Evolutionary conservation across 1,140 invertebrate genomes (phyloP).

Genomic region (Venturia canescens): DNA sequence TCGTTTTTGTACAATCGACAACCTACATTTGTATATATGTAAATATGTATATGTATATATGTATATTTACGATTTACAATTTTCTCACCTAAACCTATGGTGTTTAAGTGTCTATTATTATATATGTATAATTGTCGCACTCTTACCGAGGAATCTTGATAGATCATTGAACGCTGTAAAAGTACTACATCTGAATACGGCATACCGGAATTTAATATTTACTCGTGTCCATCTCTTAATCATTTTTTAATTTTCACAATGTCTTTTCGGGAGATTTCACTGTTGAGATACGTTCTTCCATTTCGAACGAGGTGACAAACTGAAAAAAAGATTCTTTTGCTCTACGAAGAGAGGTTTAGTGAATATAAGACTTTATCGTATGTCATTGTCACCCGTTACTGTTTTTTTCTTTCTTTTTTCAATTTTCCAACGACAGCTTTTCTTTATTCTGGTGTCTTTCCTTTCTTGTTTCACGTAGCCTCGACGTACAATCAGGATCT

Average conservation of each 20-base stretch:
- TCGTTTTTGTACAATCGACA: constrained; percentile 44
- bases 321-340: too few relatives aligned
- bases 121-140: neutral
- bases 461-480: too few relatives aligned
- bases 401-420: too few relatives aligned
- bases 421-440: too few relatives aligned
- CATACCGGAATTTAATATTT: constrained; percentile 11
- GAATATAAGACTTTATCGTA: too few relatives aligned
- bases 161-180: constrained; percentile 35
- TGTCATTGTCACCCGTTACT: too few relatives aligned
- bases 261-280: neutral
- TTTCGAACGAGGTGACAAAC: too few relatives aligned
- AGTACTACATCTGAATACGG: constrained; percentile 3
- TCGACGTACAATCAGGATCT: too few relatives aligned
- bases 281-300: too few relatives aligned
- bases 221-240: neutral
- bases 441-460: too few relatives aligned
- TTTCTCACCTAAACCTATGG: constrained; percentile 9
- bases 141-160: neutral
- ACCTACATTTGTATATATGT: constrained; percentile 37
- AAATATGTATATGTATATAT: neutral
- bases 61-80: constrained; percentile 40
- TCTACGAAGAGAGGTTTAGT: too few relatives aligned
- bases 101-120: constrained; percentile 12
- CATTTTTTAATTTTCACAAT: neutral